Conservation (phyloP, 2,113 vertebrate genomes). For the Melanostigma gelatinosum region DNA sequence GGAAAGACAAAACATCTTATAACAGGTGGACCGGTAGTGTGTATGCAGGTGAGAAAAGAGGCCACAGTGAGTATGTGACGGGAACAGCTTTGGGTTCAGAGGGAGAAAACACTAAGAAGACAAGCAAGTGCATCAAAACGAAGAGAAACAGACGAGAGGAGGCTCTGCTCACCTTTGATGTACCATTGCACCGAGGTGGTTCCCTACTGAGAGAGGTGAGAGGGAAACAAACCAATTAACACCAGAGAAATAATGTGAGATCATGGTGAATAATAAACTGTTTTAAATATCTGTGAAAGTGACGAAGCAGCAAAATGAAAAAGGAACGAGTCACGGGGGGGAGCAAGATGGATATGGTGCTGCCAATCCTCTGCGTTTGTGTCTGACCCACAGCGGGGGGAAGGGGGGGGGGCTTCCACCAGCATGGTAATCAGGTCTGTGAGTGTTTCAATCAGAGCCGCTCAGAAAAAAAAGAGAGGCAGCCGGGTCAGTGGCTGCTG, state of each 20-base stretch:
- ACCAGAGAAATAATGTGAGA: conserved; percentile 52
- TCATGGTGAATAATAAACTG: conserved; percentile 38
- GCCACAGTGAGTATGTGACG: neutral
- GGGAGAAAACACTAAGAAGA: neutral
- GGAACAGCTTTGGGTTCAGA: neutral
- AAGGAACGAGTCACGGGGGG: conserved; percentile 64
- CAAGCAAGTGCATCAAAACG: neutral
- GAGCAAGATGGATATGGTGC: conserved; percentile 84
- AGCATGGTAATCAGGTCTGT: conserved; percentile 63
- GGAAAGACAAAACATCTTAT: neutral
- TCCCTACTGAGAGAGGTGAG: conserved; percentile 90
- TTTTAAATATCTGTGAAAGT: conserved; percentile 42
- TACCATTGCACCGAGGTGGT: conserved; percentile 97
- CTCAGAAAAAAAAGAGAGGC: conserved; percentile 47
- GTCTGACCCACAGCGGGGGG: conserved; percentile 87
- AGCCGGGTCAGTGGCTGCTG: conserved; percentile 66
- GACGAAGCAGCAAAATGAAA: conserved; percentile 83
- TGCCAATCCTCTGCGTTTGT: conserved; percentile 80
- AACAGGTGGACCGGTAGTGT: neutral
- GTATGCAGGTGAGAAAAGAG: neutral
- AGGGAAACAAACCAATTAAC: conserved; percentile 84
- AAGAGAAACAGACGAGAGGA: neutral
- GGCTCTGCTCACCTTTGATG: conserved; percentile 96
- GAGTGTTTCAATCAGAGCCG: conserved; percentile 69
- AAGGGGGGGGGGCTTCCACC: conserved; percentile 34